Conservation (phyloP, 2,888 invertebrate genomes). For the Autographa pulchrina region DNA sequence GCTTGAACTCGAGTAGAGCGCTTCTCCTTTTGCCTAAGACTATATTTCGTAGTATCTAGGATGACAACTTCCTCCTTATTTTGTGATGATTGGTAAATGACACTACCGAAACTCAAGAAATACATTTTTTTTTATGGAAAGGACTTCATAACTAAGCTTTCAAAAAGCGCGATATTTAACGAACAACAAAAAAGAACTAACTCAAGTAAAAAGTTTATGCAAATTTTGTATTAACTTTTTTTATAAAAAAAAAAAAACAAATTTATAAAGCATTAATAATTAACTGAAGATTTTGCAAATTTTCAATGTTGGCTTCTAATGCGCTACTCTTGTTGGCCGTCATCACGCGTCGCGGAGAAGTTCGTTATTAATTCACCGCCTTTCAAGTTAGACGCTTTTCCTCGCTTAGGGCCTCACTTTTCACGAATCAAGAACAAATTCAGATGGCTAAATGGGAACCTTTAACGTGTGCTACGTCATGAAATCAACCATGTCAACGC, state of each 20-base stretch:
- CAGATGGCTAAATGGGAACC: slow-evolving; percentile 47
- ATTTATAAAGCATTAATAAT: slow-evolving; percentile 71
- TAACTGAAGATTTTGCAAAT: slow-evolving; percentile 77
- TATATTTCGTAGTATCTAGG: no score
- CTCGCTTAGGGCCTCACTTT: slow-evolving; percentile 74
- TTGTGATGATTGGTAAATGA: no score
- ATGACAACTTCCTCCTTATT: no score
- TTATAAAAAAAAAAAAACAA: slow-evolving; percentile 52
- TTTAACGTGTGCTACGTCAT: slow-evolving; percentile 25
- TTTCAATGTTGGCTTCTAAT: slow-evolving; percentile 83
- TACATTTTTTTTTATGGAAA: no score
- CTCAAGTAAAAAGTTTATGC: slow-evolving; percentile 66
- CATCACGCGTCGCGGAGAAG: slow-evolving; percentile 88
- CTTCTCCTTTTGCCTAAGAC: no score
- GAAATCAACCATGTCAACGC: background rate
- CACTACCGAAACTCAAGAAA: no score
- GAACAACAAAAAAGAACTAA: slow-evolving; percentile 7
- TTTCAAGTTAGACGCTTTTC: slow-evolving; percentile 81
- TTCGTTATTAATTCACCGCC: slow-evolving; percentile 88
- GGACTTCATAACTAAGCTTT: no score
- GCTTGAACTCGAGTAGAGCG: no score
- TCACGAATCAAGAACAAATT: slow-evolving; percentile 63
- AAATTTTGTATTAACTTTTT: slow-evolving; percentile 50
- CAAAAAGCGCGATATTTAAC: background rate
- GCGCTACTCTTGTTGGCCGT: slow-evolving; percentile 89